These are phyloP conservation scores for Dromococcyx pavoninus DNA, from an alignment of 2,797 vertebrate genomes.

Conservation along the genomic window DNA sequence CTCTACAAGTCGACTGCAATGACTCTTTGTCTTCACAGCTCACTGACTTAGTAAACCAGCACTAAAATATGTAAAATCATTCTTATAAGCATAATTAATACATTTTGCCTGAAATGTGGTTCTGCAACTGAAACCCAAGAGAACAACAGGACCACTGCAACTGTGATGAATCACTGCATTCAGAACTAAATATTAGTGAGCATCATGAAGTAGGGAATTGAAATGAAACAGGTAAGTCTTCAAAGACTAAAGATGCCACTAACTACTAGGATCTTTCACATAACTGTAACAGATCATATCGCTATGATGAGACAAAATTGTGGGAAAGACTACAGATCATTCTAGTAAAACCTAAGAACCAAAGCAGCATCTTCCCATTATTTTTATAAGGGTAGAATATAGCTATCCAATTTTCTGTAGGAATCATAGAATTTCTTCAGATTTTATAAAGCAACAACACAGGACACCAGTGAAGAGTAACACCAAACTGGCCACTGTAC, in stretches of 20 bases:
- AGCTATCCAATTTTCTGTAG: background rate
- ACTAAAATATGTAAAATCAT: conserved; percentile 63
- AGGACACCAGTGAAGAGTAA: background rate
- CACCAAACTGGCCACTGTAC: background rate
- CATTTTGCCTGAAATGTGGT: conserved; percentile 66
- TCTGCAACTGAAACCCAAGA: conserved; percentile 55
- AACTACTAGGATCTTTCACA: background rate
- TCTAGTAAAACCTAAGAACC: background rate
- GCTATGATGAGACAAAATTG: background rate
- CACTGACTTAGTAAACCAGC: conserved; percentile 72
- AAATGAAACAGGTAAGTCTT: conserved; percentile 31
- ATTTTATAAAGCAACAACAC: background rate
- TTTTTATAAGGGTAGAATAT: background rate
- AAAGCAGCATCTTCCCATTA: background rate
- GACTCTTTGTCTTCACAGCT: conserved; percentile 62
- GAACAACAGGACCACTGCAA: conserved; percentile 35
- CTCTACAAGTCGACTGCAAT: background rate
- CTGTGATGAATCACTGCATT: background rate
- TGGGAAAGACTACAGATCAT: background rate
- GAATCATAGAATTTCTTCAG: background rate
- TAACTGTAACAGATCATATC: background rate
- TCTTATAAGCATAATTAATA: conserved; percentile 67
- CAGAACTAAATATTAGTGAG: background rate
- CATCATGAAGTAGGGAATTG: background rate
- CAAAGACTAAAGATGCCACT: background rate